Evolutionary conservation across 2,113 vertebrate genomes (phyloP).

Genomic region (Myrmecobius fasciatus): DNA sequence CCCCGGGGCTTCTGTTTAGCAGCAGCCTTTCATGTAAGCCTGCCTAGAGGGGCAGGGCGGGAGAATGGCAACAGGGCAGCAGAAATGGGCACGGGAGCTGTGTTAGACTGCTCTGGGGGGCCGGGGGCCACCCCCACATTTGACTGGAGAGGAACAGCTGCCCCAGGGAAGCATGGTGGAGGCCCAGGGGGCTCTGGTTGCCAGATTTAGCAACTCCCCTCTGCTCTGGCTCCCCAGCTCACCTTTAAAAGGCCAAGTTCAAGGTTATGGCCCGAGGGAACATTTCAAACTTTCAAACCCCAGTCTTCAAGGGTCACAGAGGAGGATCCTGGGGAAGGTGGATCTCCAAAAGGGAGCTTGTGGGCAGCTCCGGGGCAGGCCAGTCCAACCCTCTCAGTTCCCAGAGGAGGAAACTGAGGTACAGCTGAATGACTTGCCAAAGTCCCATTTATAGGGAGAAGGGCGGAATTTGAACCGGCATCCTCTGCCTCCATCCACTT

Average conservation of each 20-base stretch:
- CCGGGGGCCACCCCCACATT: too few relatives aligned
- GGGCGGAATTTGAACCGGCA: neutral
- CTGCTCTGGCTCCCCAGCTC: neutral
- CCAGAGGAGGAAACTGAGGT: neutral
- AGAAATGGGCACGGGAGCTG: too few relatives aligned
- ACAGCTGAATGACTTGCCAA: neutral
- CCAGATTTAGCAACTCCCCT: neutral
- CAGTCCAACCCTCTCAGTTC: neutral
- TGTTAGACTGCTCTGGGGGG: too few relatives aligned
- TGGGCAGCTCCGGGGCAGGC: neutral
- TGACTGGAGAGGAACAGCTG: too few relatives aligned
- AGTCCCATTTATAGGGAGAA: neutral
- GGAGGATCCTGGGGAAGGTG: neutral
- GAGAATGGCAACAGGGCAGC: too few relatives aligned
- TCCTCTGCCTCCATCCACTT: neutral
- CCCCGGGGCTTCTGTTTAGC: too few relatives aligned
- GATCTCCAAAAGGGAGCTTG: neutral
- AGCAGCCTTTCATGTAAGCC: neutral
- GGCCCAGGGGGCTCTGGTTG: neutral
- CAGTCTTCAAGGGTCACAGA: neutral
- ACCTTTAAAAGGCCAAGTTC: neutral
- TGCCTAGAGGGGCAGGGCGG: too few relatives aligned
- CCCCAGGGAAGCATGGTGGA: neutral
- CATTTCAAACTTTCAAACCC: too few relatives aligned
- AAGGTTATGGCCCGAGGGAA: neutral